These are phyloP conservation scores for Drosophila erecta DNA, from an alignment of 1,140 invertebrate genomes.

Conservation along the genomic window DNA sequence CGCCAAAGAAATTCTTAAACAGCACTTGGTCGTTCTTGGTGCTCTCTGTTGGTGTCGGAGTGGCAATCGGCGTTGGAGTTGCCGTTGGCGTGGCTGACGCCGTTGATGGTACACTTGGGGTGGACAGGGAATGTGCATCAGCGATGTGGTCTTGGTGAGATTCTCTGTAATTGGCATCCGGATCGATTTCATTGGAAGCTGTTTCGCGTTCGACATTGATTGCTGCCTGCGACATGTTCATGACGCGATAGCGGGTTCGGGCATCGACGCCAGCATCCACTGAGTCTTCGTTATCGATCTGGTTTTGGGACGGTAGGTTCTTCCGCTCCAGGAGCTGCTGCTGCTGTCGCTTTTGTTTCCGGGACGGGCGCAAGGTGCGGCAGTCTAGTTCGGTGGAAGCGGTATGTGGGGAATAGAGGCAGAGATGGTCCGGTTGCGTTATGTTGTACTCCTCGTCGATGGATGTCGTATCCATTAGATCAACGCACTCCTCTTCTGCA, in stretches of 20 bases:
- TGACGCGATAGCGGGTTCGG: slow-evolving; percentile 74
- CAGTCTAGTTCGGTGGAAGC: slow-evolving; percentile 63
- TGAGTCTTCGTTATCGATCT: not conserved
- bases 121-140: slow-evolving; percentile 2
- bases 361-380: slow-evolving; percentile 69
- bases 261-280: slow-evolving; percentile 43
- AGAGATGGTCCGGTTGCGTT: slow-evolving; percentile 73
- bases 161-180: slow-evolving; percentile 26
- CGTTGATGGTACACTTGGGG: slow-evolving; percentile 3
- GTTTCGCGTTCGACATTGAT: slow-evolving; percentile 59
- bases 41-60: slow-evolving; percentile 66
- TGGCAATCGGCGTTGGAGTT: slow-evolving; percentile 44
- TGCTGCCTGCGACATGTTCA: slow-evolving; percentile 82
- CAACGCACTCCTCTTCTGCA: slow-evolving; percentile 82
- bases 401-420: slow-evolving; percentile 60
- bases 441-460: slow-evolving; percentile 83
- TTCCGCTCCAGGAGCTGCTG: slow-evolving; percentile 10
- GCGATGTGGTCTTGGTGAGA: not conserved
- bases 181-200: slow-evolving; percentile 50
- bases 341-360: slow-evolving; percentile 66
- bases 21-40: slow-evolving; percentile 77
- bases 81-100: slow-evolving; percentile 40
- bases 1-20: slow-evolving; percentile 84
- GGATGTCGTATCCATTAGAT: slow-evolving; percentile 81
- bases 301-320: slow-evolving; percentile 18